These are phyloP conservation scores for Eilema caniola DNA, from an alignment of 2,888 invertebrate genomes.

Conservation along the genomic window DNA sequence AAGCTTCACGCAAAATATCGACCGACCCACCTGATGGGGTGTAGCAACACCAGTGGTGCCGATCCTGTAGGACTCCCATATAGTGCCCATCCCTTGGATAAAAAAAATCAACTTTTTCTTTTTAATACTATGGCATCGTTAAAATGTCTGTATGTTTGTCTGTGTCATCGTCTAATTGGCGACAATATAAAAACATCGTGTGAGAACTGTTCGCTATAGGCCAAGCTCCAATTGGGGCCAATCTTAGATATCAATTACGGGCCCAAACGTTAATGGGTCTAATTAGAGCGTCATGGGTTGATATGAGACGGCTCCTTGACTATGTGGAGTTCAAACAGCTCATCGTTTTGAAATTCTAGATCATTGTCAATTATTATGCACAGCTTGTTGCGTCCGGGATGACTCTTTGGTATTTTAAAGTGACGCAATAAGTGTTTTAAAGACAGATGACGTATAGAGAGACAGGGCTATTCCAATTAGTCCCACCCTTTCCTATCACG, in stretches of 20 bases:
- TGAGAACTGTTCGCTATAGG: slow-evolving; percentile 25
- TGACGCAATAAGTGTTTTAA: too few relatives aligned
- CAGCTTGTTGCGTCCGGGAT: too few relatives aligned
- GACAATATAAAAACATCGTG: slow-evolving; percentile 21
- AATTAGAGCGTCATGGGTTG: slow-evolving; percentile 31
- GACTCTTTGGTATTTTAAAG: too few relatives aligned
- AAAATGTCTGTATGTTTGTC: slow-evolving; percentile 5
- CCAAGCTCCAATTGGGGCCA: slow-evolving; percentile 41
- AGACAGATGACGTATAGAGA: too few relatives aligned
- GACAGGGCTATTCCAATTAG: too few relatives aligned
- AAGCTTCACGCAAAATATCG: too few relatives aligned
- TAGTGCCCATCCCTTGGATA: too few relatives aligned
- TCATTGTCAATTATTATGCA: neutral
- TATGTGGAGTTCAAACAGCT: neutral
- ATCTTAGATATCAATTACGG: slow-evolving; percentile 50
- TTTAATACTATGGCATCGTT: neutral
- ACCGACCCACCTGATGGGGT: too few relatives aligned
- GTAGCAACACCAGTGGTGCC: too few relatives aligned
- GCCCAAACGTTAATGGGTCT: slow-evolving; percentile 38
- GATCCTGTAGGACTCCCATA: too few relatives aligned
- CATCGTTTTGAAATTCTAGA: neutral
- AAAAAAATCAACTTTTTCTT: too few relatives aligned
- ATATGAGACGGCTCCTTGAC: slow-evolving; percentile 8
- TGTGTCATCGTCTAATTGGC: slow-evolving; percentile 17
- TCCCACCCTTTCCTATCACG: too few relatives aligned